Evolutionary conservation across 2,888 invertebrate species (phyloP).

Genomic region (Eumerus sabulonum): DNA sequence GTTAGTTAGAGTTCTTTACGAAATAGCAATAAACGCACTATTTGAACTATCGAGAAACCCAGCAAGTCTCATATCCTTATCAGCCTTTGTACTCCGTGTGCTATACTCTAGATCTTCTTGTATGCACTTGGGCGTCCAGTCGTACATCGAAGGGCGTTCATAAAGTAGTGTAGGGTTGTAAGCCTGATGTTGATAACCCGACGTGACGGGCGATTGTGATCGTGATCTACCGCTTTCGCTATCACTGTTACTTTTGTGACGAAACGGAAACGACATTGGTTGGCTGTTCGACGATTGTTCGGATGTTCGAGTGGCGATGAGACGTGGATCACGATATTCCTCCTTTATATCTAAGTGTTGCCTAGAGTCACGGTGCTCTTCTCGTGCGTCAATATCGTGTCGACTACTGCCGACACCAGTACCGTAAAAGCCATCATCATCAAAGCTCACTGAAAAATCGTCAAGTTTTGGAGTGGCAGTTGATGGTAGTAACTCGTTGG

Average conservation of each 20-base stretch:
- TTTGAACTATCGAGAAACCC: constrained; percentile 69
- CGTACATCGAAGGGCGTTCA: constrained; percentile 75
- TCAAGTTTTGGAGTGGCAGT: constrained; percentile 16
- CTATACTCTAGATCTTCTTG: constrained; percentile 70
- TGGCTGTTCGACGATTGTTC: not conserved
- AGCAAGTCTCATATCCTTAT: constrained; percentile 74
- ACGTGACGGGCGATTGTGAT: constrained; percentile 70
- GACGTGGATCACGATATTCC: constrained; percentile 52
- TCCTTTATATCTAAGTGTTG: constrained; percentile 1
- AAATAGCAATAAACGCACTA: constrained; percentile 50
- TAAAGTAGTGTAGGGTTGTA: constrained; percentile 70
- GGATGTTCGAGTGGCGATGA: constrained; percentile 7
- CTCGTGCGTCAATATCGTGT: constrained; percentile 28
- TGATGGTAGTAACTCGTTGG: constrained; percentile 3
- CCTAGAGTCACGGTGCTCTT: constrained; percentile 52
- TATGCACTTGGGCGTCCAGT: constrained; percentile 70
- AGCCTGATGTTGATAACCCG: constrained; percentile 74
- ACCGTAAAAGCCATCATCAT: constrained; percentile 42
- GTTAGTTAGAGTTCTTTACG: not conserved
- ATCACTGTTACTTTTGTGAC: constrained; percentile 12
- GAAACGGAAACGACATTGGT: not conserved
- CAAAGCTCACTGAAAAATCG: not conserved
- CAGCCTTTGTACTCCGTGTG: constrained; percentile 69
- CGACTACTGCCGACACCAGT: not conserved
- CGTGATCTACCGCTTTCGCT: constrained; percentile 46